Evolutionary conservation across 2,888 invertebrate genomes (phyloP), one percentile per base, ranked within the genome.

Genomic region (Elmis aenea): DNA sequence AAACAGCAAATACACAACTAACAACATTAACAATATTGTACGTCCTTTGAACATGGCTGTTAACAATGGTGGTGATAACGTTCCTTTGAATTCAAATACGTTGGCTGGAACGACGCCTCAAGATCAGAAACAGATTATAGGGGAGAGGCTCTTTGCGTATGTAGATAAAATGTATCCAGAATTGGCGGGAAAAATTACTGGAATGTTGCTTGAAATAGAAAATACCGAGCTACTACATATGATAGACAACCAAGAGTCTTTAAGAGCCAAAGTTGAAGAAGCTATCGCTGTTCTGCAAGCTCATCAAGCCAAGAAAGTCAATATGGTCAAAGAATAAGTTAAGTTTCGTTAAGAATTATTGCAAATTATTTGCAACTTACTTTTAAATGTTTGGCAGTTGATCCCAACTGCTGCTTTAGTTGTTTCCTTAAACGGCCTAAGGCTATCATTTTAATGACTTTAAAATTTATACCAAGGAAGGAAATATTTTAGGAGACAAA

Each of bases 51-150:
- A 56, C 13, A 47, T 59, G 30, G 51, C 52, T 24, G 38, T 57
- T 18, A 60, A 61, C 16, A 64, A 64, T 40, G 63, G 61, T 3
- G 64, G 64, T 3, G 64, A 63, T 31, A 54, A 48, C 71, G 93
- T 94, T 64, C 93, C 94, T 36, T 75, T 96, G 50, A 94, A 94
- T 26, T 85, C 95, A 8, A 83, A 89, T 32, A 86, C 93, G 83
- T 71, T 96, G 67, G 92, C 95, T 33, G 85, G 90, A 43, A 95
- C 95, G 39, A 83, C 84, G 20, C 85, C 90, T 13, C 90, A 92
- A 64, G 96, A 99, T 58, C 97, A 97, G 69, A 99, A 99, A 67
- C 96, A 97, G 74, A 91, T 97, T 82, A 77, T 99, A 51, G 97
- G 97, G 48, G 97, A 99, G 70, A 83, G 94, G 51, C 77, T 99